Evolutionary conservation across 1,140 invertebrate species (phyloP), one percentile per base, ranked within the genome.

Genomic region (Drosophila varians): DNA sequence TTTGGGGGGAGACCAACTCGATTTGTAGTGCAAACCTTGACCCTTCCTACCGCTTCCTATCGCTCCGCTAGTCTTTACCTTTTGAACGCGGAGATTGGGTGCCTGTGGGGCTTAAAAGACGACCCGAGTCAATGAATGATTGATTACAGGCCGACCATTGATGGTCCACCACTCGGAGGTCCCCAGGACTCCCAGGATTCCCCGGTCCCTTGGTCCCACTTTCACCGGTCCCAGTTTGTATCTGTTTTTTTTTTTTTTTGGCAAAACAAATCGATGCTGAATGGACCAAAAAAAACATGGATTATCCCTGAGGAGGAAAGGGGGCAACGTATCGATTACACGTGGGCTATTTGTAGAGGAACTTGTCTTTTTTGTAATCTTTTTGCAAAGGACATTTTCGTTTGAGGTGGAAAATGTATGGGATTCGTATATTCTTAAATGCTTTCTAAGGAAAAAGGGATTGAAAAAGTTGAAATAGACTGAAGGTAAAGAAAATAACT

Each of bases 201-300:
- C 12, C 11, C 12, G 2, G 11, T 1, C 19, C 43, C 11, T 12
- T n/a, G n/a, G n/a, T n/a, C n/a, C n/a, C n/a, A n/a, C n/a, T n/a
- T n/a, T n/a, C n/a, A n/a, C n/a, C n/a, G n/a, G n/a, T n/a, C n/a
- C 3, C 36, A 16, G n/a, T 7, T 34, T 65, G 3, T 53, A 66
- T 66, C 64, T 66, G 38, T 36, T 66, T 66, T 48, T 19, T 66
- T 61, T 66, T 26, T 36, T 66, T 66, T 48, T 19, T 16, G 18
- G 60, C 36, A 53, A 66, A 47, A 66, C 64, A 66, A 68, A 68
- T 68, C 64, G 61, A 68, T 68, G 11, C 14, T 16, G 18, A 45
- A 34, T 47, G 26, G 26, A 16, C 60, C 21, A 36, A 52, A 65
- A 43, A 62, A 53, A 45, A 42, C 26, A 31, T 11, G 9, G n/a